Conservation (phyloP, 2,888 invertebrate species). For the Sesia apiformis region DNA sequence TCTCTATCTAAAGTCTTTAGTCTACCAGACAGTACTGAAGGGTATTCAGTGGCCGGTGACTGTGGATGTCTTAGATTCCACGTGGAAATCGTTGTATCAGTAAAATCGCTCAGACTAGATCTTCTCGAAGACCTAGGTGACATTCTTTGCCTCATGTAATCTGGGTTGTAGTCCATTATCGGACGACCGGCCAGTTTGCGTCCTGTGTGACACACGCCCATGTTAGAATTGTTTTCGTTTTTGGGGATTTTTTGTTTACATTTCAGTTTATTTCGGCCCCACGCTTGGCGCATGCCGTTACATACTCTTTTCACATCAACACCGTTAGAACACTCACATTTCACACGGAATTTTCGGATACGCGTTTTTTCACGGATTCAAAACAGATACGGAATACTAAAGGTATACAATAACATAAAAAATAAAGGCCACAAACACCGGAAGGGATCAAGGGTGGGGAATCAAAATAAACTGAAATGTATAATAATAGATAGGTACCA, state of each 20-base stretch:
- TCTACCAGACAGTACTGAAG: constrained; percentile 60
- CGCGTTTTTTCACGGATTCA: neutral
- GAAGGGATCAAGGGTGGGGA: constrained; percentile 35
- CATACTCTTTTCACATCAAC: constrained; percentile 31
- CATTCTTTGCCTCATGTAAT: constrained; percentile 42
- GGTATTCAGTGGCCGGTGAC: constrained; percentile 44
- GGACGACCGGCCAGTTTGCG: constrained; percentile 55
- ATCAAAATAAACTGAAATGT: constrained; percentile 73
- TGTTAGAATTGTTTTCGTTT: constrained; percentile 1
- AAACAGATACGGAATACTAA: neutral
- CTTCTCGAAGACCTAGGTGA: constrained; percentile 62
- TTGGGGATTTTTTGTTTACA: constrained; percentile 33
- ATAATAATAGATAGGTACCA: constrained; percentile 64
- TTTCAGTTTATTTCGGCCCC: constrained; percentile 67
- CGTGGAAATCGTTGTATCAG: constrained; percentile 66
- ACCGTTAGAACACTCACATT: constrained; percentile 49
- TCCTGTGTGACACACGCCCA: constrained; percentile 37
- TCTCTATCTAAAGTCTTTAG: constrained; percentile 47
- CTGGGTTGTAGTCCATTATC: constrained; percentile 66
- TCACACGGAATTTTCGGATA: constrained; percentile 1
- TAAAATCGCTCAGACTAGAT: constrained; percentile 68
- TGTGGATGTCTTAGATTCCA: constrained; percentile 57
- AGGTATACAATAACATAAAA: constrained; percentile 18
- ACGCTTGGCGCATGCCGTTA: constrained; percentile 46
- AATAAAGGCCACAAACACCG: constrained; percentile 42